Percentiles rank a stretch among this genome's conserved stretches.
Conservation (phyloP, 2,888 invertebrate species). For the Dasypolia templi region DNA sequence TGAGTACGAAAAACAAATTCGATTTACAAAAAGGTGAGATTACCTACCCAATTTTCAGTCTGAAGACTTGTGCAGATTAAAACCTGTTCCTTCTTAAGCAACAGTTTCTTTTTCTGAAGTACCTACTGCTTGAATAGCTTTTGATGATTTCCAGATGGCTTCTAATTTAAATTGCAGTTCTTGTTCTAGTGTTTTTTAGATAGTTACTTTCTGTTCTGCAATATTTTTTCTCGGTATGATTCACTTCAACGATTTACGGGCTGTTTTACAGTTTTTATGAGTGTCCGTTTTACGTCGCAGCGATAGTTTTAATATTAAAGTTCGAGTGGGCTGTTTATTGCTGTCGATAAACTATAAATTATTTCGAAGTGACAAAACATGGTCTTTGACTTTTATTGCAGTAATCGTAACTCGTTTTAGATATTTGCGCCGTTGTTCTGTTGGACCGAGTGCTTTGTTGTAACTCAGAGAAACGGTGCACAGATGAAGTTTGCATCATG, state of each 20-base stretch:
- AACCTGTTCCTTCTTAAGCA: constrained; percentile 32
- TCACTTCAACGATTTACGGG: constrained; percentile 15
- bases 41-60: constrained; percentile 16
- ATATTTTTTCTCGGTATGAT: neutral
- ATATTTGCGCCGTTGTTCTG: neutral
- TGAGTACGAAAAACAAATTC: constrained; percentile 25
- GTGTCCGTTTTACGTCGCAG: constrained; percentile 4
- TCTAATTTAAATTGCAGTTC: constrained; percentile 61
- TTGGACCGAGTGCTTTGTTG: constrained; percentile 1
- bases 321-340: constrained; percentile 30
- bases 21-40: constrained; percentile 13
- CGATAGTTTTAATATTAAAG: constrained; percentile 28
- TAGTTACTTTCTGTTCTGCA: constrained; percentile 19
- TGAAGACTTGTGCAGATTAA: constrained; percentile 32
- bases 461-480: neutral
- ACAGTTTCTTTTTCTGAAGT: constrained; percentile 32
- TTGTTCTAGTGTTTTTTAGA: constrained; percentile 47
- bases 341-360: constrained; percentile 24
- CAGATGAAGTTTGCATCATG: neutral
- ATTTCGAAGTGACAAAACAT: constrained; percentile 17
- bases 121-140: constrained; percentile 31
- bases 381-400: neutral
- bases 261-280: constrained; percentile 24
- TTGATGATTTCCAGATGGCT: constrained; percentile 40
- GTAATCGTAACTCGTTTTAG: neutral